phyloP scores from a whole-genome alignment of 2,888 invertebrate genomes.

The Uloborus plumipes region DNA sequence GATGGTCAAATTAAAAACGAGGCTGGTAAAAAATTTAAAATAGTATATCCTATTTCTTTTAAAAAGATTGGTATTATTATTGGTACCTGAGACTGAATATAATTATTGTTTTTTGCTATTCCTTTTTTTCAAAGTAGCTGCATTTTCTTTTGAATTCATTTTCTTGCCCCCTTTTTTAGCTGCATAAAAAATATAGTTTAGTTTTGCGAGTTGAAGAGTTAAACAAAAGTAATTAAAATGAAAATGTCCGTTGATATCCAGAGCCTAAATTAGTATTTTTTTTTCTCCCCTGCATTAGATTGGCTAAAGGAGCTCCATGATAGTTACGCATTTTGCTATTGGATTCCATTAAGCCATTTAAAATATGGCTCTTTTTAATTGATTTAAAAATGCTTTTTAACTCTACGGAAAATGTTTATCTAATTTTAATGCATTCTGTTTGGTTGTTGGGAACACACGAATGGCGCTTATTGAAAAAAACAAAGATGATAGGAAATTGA shows the following conservation, averaged over 20 bases:
- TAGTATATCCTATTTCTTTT: conserved; percentile 61
- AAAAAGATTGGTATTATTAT: conserved; percentile 64
- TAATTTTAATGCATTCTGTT: no score
- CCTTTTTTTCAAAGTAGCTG: conserved; percentile 17
- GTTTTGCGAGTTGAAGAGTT: conserved; percentile 53
- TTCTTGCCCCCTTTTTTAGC: conserved; percentile 3
- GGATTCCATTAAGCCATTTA: no score
- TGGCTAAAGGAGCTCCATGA: neutral
- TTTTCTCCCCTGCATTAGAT: neutral
- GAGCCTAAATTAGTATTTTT: conserved; percentile 10
- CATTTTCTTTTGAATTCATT: conserved; percentile 12
- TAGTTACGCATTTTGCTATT: neutral
- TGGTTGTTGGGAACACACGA: no score
- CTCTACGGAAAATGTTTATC: no score
- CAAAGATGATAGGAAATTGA: no score
- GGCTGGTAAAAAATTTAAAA: conserved; percentile 22
- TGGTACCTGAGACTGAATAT: conserved; percentile 33
- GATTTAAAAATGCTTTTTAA: no score
- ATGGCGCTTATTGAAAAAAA: no score
- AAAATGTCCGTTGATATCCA: conserved; percentile 28
- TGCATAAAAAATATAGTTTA: conserved; percentile 27
- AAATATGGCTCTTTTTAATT: no score
- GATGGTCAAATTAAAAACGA: conserved; percentile 48
- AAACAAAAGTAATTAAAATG: conserved; percentile 54
- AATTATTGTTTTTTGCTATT: conserved; percentile 48